Conservation (phyloP, 2,113 vertebrate species). For the Clarias magur region DNA sequence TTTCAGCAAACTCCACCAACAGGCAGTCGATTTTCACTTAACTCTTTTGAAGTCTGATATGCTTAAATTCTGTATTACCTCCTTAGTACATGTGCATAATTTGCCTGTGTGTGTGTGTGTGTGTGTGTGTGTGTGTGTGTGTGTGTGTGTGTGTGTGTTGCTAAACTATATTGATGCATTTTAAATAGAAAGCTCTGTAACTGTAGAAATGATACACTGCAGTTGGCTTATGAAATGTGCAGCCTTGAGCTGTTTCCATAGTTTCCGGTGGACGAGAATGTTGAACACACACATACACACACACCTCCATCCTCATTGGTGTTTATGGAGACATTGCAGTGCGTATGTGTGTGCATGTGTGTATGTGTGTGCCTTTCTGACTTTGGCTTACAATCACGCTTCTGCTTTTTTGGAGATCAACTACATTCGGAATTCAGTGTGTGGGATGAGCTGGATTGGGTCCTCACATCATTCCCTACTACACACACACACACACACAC, state of each 20-base stretch:
- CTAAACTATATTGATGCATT: neutral
- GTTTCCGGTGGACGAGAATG: slow-evolving; percentile 20
- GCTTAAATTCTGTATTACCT: too few relatives aligned
- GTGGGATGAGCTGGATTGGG: slow-evolving; percentile 34
- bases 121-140: slow-evolving; percentile 48
- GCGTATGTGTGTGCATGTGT: neutral
- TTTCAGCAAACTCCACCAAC: neutral
- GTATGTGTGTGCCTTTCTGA: neutral
- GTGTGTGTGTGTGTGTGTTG: neutral
- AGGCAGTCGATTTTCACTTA: neutral
- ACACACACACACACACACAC: slow-evolving; percentile 34
- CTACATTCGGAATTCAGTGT: slow-evolving; percentile 32
- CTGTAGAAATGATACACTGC: slow-evolving; percentile 1
- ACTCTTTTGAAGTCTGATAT: neutral
- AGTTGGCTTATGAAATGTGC: slow-evolving; percentile 20
- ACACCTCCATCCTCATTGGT: neutral
- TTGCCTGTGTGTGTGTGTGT: neutral
- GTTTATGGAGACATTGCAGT: neutral
- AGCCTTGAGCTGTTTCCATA: slow-evolving; percentile 39
- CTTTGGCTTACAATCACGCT: neutral
- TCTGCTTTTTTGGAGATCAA: slow-evolving; percentile 1
- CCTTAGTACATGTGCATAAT: neutral
- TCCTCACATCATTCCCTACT: neutral
- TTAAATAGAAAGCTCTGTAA: neutral
- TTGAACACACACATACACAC: neutral